These are phyloP conservation scores for Leptopilina clavipes DNA, from an alignment of 1,140 invertebrate species.

Conservation along the genomic window DNA sequence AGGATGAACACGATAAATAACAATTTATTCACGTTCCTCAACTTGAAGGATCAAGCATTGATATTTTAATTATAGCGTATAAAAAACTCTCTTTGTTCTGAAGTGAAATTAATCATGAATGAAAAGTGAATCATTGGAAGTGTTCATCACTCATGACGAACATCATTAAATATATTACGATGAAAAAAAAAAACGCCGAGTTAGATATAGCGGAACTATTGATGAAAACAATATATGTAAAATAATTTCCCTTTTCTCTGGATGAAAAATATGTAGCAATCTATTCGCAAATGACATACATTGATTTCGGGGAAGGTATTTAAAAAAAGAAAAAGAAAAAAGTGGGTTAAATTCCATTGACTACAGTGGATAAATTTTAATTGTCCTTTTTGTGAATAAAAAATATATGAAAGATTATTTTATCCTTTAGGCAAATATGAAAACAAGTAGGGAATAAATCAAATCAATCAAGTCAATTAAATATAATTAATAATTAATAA, in stretches of 20 bases:
- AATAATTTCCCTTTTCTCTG: background rate
- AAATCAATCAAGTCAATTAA: no score
- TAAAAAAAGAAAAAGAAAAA: background rate
- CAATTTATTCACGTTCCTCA: background rate
- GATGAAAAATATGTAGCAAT: background rate
- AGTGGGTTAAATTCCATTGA: background rate
- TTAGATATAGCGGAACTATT: background rate
- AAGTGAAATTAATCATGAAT: conserved; percentile 25
- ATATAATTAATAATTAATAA: no score
- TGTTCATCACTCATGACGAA: conserved; percentile 10
- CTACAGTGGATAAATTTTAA: background rate
- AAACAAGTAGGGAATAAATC: no score
- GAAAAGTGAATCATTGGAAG: conserved; percentile 2
- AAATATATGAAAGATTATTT: no score
- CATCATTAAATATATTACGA: background rate
- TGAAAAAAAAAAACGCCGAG: background rate
- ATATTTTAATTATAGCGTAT: conserved; percentile 20
- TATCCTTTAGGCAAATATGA: no score
- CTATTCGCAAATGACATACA: conserved; percentile 12
- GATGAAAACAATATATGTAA: background rate
- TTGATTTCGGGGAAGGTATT: background rate
- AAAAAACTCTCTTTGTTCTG: conserved; percentile 25
- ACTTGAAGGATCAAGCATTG: conserved; percentile 11
- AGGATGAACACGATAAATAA: background rate
- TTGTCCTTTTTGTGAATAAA: background rate